Base-by-base conservation (phyloP, 2,888 invertebrate genomes). In the Lasioglossum figueresi region DNA sequence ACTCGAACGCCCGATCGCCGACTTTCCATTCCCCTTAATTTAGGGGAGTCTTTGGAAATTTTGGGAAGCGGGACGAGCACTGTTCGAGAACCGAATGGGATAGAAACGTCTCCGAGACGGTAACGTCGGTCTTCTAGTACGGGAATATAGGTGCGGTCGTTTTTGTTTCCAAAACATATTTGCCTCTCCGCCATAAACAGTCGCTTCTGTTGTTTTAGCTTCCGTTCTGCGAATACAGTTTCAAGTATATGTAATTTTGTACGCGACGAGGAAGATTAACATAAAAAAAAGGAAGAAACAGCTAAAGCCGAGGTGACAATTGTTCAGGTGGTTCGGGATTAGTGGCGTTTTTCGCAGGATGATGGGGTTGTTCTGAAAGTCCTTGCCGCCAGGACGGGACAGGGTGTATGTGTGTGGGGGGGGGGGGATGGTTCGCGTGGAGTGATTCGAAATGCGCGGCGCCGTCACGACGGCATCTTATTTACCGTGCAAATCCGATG, bases 401-500 rank as follows among this genome's bases (percentile, higher is more conserved):
- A n/a, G 27, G 8, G 31, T 14, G 5, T 14, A 6, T 16, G 6
- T 14, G 6, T 16, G 6, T 10, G 4, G 10, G 4, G 4, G 56
- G 4, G 56, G 1, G 27, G 0, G 27, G 16, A n/a, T 1, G 23
- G 52, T 14, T 59, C 63, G 27, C 16, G 71, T 23, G 23, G 78
- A 81, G 85, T 81, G 72, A 76, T 72, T 73, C 79, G 81, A 31
- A 43, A 75, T 12, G 63, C 74, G 48, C 27, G 59, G 27, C 23
- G 34, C 45, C 34, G 27, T n/a, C 63, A 10, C 48, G 63, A 10
- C 75, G 81, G 45, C 45, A 27, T 79, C 86, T 88, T 88, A 85
- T 86, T 86, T 81, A 43, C 45, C 74, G 70, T 48, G 72, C 83
- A 84, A 84, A 86, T 84, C 84, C 76, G 59, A 76, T n/a, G 63